A percentile compares a stretch with the other conserved stretches of the same genome.
These are phyloP conservation scores for Jordanella pulchra DNA, from an alignment of 2,797 vertebrate species.

Conservation along the genomic window DNA sequence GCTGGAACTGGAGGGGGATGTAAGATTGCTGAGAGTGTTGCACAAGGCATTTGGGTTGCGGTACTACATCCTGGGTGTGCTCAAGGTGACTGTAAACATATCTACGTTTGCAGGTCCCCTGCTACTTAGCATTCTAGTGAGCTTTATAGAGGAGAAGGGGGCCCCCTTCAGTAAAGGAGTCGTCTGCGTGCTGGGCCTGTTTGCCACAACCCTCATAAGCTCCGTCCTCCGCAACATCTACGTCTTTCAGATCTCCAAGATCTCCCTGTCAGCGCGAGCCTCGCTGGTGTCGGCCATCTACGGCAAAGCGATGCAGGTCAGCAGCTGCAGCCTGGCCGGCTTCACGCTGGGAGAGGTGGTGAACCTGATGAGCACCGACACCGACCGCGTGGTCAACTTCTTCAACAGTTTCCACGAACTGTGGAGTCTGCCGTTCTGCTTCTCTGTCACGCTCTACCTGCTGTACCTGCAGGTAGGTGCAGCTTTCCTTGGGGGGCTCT, in stretches of 20 bases:
- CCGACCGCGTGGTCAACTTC: constrained; percentile 88
- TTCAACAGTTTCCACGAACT: constrained; percentile 91
- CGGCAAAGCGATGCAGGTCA: constrained; percentile 84
- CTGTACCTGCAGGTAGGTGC: constrained; percentile 91
- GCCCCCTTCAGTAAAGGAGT: constrained; percentile 85
- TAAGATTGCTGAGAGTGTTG: constrained; percentile 80
- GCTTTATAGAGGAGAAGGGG: constrained; percentile 86
- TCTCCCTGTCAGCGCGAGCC: constrained; percentile 81
- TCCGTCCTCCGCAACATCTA: constrained; percentile 88
- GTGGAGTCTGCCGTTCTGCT: constrained; percentile 91
- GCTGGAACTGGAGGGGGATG: constrained; percentile 39
- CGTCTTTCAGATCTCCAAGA: constrained; percentile 85
- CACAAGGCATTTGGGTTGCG: constrained; percentile 84
- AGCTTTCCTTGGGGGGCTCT: constrained; percentile 88
- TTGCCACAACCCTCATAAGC: constrained; percentile 80
- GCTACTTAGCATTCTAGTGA: constrained; percentile 87
- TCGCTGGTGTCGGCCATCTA: constrained; percentile 87
- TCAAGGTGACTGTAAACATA: constrained; percentile 84
- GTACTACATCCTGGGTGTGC: constrained; percentile 85
- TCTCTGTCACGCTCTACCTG: constrained; percentile 89
- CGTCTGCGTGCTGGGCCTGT: constrained; percentile 87
- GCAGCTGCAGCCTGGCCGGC: constrained; percentile 76
- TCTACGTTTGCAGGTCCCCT: constrained; percentile 87
- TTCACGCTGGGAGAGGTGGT: constrained; percentile 87
- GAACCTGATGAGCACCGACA: constrained; percentile 93